Evolutionary conservation across 2,797 vertebrate genomes (phyloP), one percentile per base, ranked within the genome.

Genomic region (Buphagus erythrorhynchus): DNA sequence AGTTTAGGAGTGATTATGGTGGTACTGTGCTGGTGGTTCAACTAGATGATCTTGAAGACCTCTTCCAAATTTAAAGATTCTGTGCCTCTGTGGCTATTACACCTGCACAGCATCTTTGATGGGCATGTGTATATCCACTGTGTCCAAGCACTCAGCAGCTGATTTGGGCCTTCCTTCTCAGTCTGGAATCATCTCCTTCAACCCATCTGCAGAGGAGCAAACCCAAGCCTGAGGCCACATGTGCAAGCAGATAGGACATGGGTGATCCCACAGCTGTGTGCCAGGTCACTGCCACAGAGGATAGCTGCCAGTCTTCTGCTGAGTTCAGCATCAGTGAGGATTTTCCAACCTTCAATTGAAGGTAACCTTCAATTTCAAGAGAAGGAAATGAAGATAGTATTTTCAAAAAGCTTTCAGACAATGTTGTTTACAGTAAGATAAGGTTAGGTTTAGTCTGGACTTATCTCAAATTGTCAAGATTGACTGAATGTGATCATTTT

Each of bases 121-220:
- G 17, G 22, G 2, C 1, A 0, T 33, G 16, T 11, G 2, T 13
- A 4, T 3, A 20, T 5, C 33, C 1, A 0, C 4, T 4, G 6
- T 2, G 10, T 45, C 26, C 33, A 58, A 46, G 16, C 8, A 42
- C 55, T 36, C 29, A 45, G 26, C 4, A 45, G 20, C 15, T 38
- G 11, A 36, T 65, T 21, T 5, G 13, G 16, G 21, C 14, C 10
- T 48, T 61, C 20, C 25, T 71, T 52, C 35, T 61, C 52, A 35
- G 16, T 45, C 38, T 29, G 51, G 8, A 12, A 36, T 18, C 11
- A 11, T 31, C 8, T 79, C 33, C 29, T 54, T 67, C 42, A 63
- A 8, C 9, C 36, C 25, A 51, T 16, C 12, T 68, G 16, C 33
- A 74, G 24, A 52, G n/a, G 26, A 65, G 11, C 14, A 57, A 67